A percentile compares a stretch with the other conserved stretches of the same genome.
These are phyloP conservation scores for Paramisgurnus dabryanus DNA, from an alignment of 2,113 vertebrate species.

Conservation along the genomic window DNA sequence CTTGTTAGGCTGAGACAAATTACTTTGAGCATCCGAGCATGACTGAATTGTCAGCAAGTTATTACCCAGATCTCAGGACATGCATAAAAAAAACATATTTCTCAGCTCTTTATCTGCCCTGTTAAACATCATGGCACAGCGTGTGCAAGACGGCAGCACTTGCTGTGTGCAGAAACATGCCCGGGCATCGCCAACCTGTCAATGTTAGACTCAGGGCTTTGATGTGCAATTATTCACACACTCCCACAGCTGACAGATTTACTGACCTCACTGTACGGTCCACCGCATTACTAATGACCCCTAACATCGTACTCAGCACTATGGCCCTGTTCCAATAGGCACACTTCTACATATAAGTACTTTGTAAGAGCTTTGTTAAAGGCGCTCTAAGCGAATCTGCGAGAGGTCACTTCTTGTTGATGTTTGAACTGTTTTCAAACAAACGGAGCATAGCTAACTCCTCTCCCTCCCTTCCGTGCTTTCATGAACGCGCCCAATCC, in stretches of 20 bases:
- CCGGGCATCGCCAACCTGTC: conserved; percentile 26
- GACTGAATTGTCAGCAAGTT: conserved; percentile 16
- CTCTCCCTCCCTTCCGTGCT: too few relatives aligned
- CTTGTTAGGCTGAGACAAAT: conserved; percentile 32
- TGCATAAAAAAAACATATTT: background rate
- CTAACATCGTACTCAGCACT: background rate
- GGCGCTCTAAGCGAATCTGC: too few relatives aligned
- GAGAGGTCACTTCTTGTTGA: too few relatives aligned
- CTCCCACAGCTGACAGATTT: background rate
- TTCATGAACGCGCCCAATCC: too few relatives aligned
- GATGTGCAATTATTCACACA: conserved; percentile 22
- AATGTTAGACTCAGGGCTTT: conserved; percentile 18
- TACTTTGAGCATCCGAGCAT: conserved; percentile 23
- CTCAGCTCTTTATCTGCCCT: conserved; percentile 42
- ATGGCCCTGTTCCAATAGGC: background rate
- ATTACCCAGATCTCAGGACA: conserved; percentile 28
- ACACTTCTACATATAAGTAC: background rate
- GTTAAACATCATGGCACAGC: conserved; percentile 35
- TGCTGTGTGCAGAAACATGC: conserved; percentile 49
- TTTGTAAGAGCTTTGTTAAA: background rate
- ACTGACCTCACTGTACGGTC: conserved; percentile 38
- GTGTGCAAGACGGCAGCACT: background rate
- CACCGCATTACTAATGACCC: conserved; percentile 21
- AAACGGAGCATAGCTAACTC: too few relatives aligned
- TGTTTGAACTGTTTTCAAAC: too few relatives aligned